Base-by-base conservation (phyloP, 2,797 vertebrate genomes). In the Sciaenops ocellatus region DNA sequence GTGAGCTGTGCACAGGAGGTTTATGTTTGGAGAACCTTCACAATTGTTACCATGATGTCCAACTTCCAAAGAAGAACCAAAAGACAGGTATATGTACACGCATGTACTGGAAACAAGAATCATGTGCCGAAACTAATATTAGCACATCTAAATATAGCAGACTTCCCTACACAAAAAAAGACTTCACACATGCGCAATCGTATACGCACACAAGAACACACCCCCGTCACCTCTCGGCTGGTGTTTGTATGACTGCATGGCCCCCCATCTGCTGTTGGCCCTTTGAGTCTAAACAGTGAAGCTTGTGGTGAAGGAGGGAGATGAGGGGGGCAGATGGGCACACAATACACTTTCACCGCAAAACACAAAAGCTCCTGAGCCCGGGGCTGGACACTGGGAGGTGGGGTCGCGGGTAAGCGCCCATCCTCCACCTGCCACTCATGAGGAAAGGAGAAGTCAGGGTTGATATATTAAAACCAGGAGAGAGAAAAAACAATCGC, bases 321-420 rank as follows among this genome's bases (percentile, higher is more conserved):
- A 72, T 13, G 56, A 63, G 26, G 51, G 84, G 87, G 88, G 85
- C 90, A 94, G 92, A 92, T 93, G 88, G 82, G 60, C 72, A 85
- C 76, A 93, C 90, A 94, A 94, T 90, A 80, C 85, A 84, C 64
- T 85, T 88, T 79, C 80, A 74, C 61, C 17, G 48, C 73, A 62
- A 48, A 56, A 85, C 66, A 90, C 89, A 90, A 92, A 92, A 82
- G 82, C 82, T 64, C 68, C 46, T 1, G 3, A 69, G 64, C 70
- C 54, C 1, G 1, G 60, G 54, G 67, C 30, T 62, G 66, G 80
- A 74, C 72, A 71, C 79, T 67, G 67, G 86, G 83, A 82, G 78
- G 82, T 59, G 59, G 71, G 63, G 60, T 13, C 47, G 72, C 8
- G 82, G 69, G 26, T 50, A 46, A 55, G 48, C 42, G 72, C 56